Conservation (phyloP, 2,888 invertebrate genomes). For the Protonemura montana region DNA sequence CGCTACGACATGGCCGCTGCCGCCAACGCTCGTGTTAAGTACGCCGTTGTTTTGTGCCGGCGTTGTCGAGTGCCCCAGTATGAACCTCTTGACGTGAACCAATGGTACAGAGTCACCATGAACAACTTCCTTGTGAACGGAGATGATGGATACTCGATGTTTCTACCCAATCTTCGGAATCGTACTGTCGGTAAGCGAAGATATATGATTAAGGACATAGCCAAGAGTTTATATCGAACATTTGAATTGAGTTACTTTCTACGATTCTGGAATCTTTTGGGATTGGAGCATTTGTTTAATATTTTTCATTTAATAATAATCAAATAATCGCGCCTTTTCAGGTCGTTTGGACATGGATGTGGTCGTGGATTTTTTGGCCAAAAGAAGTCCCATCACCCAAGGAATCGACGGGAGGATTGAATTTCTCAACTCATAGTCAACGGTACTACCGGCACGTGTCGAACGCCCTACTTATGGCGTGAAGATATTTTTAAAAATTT, state of each 20-base stretch:
- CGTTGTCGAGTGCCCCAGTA: constrained; percentile 71
- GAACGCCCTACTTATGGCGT: too few species aligned
- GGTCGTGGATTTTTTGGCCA: constrained; percentile 63
- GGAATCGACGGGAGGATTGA: constrained; percentile 66
- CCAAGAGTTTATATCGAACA: too few species aligned
- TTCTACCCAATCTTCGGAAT: constrained; percentile 45
- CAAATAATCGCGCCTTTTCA: too few species aligned
- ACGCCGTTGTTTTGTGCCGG: constrained; percentile 66
- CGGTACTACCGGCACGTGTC: too few species aligned
- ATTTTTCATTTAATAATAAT: too few species aligned
- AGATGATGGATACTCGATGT: constrained; percentile 70
- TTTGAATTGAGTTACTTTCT: too few species aligned
- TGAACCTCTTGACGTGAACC: constrained; percentile 64
- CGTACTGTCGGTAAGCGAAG: constrained; percentile 43
- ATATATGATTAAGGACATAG: too few species aligned
- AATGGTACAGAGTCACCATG: constrained; percentile 70
- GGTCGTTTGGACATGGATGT: constrained; percentile 66
- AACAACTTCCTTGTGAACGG: constrained; percentile 71
- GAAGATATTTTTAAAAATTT: too few species aligned
- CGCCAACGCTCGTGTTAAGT: constrained; percentile 65
- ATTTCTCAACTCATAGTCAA: neutral
- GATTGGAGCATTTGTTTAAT: too few species aligned
- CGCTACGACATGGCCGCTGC: constrained; percentile 69
- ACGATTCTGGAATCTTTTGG: too few species aligned
- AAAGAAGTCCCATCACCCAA: constrained; percentile 61